These are phyloP conservation scores for Glaucidium brasilianum DNA, from an alignment of 2,113 vertebrate species.

Conservation along the genomic window DNA sequence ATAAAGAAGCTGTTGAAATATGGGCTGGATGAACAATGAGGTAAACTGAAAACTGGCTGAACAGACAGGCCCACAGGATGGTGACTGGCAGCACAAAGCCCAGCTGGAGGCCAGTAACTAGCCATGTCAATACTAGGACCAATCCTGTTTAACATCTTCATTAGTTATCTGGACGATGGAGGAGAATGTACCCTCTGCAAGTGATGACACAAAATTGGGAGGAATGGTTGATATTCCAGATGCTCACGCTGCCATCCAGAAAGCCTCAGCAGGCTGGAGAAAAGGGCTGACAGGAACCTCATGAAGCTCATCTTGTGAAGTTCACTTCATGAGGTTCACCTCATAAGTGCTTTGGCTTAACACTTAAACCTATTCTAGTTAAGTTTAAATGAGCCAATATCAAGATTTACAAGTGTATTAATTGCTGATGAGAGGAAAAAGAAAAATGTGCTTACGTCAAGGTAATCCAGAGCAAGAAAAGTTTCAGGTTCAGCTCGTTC, in stretches of 20 bases:
- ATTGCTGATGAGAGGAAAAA: neutral
- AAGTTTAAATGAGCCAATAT: neutral
- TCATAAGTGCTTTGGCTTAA: neutral
- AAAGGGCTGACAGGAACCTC: neutral
- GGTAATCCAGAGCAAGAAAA: slow-evolving; percentile 91
- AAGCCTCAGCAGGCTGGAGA: neutral
- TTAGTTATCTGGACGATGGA: neutral
- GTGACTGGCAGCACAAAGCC: neutral
- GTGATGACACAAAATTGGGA: neutral
- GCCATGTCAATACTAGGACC: neutral
- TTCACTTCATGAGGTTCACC: neutral
- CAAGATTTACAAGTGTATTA: neutral
- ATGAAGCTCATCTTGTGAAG: too few species aligned
- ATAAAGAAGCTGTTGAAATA: neutral
- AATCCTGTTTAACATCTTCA: neutral
- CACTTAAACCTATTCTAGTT: neutral
- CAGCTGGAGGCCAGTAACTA: neutral
- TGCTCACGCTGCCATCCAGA: neutral
- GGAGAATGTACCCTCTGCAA: neutral
- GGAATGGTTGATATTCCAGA: neutral
- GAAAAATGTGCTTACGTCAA: slow-evolving; percentile 79
- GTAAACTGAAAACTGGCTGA: neutral
- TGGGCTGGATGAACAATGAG: neutral
- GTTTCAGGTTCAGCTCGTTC: slow-evolving; percentile 90
- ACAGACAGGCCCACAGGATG: neutral